Conservation (phyloP, 2,888 invertebrate species). For the Coelopa pilipes region DNA sequence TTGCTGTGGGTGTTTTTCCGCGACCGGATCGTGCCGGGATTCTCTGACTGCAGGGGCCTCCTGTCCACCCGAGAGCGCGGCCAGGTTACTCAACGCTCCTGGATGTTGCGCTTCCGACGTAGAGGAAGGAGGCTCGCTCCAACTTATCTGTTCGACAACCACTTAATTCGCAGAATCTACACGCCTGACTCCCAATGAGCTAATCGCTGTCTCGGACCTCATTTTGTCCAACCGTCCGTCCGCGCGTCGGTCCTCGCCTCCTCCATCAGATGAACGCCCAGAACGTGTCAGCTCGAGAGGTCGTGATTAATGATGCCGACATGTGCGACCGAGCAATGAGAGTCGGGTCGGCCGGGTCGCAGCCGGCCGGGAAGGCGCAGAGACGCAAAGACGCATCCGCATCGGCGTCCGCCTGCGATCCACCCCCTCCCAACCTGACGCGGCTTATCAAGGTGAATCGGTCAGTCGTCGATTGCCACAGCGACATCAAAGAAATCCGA, state of each 20-base stretch:
- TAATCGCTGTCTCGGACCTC: not conserved
- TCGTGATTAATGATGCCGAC: conserved; percentile 66
- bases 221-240: conserved; percentile 11
- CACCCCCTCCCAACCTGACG: too few relatives aligned
- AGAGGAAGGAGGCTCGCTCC: not conserved
- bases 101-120: too few relatives aligned
- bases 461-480: conserved; percentile 46
- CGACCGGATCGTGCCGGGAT: too few relatives aligned
- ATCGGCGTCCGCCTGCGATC: conserved; percentile 26
- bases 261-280: conserved; percentile 58
- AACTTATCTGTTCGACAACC: conserved; percentile 30
- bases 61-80: too few relatives aligned
- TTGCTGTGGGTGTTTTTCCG: too few relatives aligned
- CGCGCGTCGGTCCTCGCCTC: conserved; percentile 48
- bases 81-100: too few relatives aligned
- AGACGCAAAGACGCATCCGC: conserved; percentile 23
- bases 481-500: too few relatives aligned
- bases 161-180: too few relatives aligned
- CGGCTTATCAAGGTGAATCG: conserved; percentile 60
- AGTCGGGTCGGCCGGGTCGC: conserved; percentile 24
- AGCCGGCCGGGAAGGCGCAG: conserved; percentile 8
- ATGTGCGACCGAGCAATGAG: conserved; percentile 57
- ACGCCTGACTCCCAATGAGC: not conserved
- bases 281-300: conserved; percentile 61
- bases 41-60: too few relatives aligned